Evolutionary conservation across 2,888 invertebrate species (phyloP).

Genomic region (Parapristionchus giblindavisi): DNA sequence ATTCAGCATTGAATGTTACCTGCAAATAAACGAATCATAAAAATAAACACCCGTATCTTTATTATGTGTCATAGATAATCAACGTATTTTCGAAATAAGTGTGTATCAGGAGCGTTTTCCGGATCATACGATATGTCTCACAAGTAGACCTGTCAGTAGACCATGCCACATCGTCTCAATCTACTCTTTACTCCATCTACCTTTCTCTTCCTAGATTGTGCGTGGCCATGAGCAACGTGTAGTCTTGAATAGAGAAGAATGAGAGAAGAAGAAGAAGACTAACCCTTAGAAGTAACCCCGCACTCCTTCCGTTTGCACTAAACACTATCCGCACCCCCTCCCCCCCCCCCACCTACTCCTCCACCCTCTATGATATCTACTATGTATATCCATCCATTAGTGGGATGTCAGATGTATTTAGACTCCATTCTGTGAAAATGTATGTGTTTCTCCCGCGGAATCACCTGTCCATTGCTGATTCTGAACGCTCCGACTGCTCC

Average conservation of each 20-base stretch:
- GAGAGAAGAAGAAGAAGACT: slow-evolving; percentile 25
- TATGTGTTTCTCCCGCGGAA: not conserved
- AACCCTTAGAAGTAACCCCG: not conserved
- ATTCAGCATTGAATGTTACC: slow-evolving; percentile 68
- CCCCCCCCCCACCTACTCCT: no score
- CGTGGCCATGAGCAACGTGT: slow-evolving; percentile 12
- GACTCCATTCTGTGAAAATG: slow-evolving; percentile 12
- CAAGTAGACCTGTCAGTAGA: not conserved
- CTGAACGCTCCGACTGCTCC: slow-evolving; percentile 68
- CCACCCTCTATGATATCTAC: slow-evolving; percentile 13
- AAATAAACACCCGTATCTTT: not conserved
- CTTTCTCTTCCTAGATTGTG: slow-evolving; percentile 1
- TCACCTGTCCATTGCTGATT: slow-evolving; percentile 65
- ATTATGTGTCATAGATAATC: not conserved
- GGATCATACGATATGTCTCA: no score
- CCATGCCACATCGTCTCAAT: not conserved
- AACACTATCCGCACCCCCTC: slow-evolving; percentile 28
- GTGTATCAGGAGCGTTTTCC: no score
- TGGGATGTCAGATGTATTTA: not conserved
- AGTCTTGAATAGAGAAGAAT: not conserved
- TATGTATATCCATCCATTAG: not conserved
- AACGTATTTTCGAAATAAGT: not conserved
- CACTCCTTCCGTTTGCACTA: slow-evolving; percentile 8
- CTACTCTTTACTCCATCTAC: not conserved
- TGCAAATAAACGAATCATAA: slow-evolving; percentile 38